Base-by-base conservation (phyloP, 2,113 vertebrate genomes). In the Haplotaxodon microlepis region DNA sequence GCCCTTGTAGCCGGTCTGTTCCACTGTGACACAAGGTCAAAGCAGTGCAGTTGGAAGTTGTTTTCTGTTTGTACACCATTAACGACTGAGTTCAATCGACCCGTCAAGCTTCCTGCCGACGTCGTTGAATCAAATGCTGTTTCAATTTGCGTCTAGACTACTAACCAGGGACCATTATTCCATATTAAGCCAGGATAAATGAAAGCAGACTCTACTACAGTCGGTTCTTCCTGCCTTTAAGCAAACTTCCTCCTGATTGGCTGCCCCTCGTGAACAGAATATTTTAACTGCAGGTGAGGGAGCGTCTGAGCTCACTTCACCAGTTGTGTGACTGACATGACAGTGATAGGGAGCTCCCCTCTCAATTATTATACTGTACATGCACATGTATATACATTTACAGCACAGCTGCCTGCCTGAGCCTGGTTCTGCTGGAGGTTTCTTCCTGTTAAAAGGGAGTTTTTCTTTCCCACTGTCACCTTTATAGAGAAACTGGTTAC, bases 1-100 rank as follows among this genome's bases (percentile, higher is more conserved):
- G 34, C n/a, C 79, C n/a, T 81, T 40, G 34, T 57, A 81, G 51
- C 38, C 8, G 38, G 38, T 76, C 42, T 47, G 21, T 59, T 81
- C 14, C 7, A 8, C 80, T 29, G 36, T 45, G 54, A 45, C 38
- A 29, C 7, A 14, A 57, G 36, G 16, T 17, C 4, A 3, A 8
- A 19, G 36, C 34, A 42, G 79, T 42, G 34, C 34, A 17, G 51
- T 57, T 1, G 5, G 17, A 34, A 34, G 78, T 40, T 81, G 50
- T 81, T 59, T 40, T 42, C 53, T 12, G 6, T 40, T 82, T 19
- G 16, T 42, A 29, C 14, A 29, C 40, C 7, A 17, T 81, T 81
- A 56, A 16, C 3, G 3, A 1, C 79, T 0, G 14, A 42, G 3
- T 42, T 24, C 54, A 45, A 5, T 42, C 54, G 10, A 82, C 36